phyloP scores from a whole-genome alignment of 2,113 vertebrate species.

The Apistogramma diplotaenia region DNA sequence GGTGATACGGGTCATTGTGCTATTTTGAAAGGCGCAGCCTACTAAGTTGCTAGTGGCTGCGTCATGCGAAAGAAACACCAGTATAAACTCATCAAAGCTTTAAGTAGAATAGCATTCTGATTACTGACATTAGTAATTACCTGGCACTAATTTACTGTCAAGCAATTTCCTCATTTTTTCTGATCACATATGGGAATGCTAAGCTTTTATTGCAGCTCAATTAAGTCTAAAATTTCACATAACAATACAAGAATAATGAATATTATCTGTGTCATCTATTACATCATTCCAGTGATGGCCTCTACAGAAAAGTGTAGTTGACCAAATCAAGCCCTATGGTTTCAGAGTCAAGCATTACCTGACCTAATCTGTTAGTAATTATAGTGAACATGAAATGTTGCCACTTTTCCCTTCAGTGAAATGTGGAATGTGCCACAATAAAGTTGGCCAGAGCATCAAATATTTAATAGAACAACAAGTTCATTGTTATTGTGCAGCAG shows the following conservation, averaged over 20 bases:
- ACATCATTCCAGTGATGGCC: neutral
- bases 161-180: constrained; percentile 17
- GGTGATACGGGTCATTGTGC: constrained; percentile 35
- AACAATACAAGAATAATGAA: neutral
- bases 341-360: neutral
- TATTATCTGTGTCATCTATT: neutral
- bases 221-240: neutral
- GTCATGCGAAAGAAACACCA: constrained; percentile 27
- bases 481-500: neutral
- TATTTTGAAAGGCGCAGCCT: constrained; percentile 26
- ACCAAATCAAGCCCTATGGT: neutral
- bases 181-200: neutral
- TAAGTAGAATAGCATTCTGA: constrained; percentile 17
- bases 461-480: neutral
- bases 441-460: neutral
- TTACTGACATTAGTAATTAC: constrained; percentile 33
- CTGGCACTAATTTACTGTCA: constrained; percentile 16
- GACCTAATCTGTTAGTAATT: neutral
- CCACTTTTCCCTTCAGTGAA: neutral
- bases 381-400: neutral
- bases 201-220: neutral
- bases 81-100: constrained; percentile 21
- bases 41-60: constrained; percentile 13
- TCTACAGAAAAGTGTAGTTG: neutral
- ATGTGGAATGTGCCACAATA: neutral